phyloP scores from a whole-genome alignment of 2,888 invertebrate genomes.

The Pseudanteris insignis region DNA sequence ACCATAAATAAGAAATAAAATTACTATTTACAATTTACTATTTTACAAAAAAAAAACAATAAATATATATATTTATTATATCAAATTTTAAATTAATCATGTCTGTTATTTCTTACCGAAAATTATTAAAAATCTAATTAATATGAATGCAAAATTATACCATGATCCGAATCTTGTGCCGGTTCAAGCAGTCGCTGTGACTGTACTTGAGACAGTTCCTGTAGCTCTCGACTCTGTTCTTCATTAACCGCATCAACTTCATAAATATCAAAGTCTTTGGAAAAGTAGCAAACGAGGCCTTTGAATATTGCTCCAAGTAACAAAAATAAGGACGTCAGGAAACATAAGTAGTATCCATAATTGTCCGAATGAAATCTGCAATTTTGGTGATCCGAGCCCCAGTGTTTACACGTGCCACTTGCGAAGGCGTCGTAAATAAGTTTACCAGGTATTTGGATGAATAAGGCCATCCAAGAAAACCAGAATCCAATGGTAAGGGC shows the following conservation, averaged over 20 bases:
- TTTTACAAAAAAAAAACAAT: too few species aligned
- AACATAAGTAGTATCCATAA: conserved; percentile 68
- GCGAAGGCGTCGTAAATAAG: conserved; percentile 72
- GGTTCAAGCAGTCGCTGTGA: conserved; percentile 48
- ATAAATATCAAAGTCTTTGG: conserved; percentile 65
- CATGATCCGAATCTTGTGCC: too few species aligned
- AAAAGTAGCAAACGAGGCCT: conserved; percentile 66
- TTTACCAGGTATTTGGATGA: conserved; percentile 73
- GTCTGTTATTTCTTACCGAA: too few species aligned
- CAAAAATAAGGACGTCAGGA: conserved; percentile 66
- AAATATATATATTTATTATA: too few species aligned
- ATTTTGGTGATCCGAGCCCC: conserved; percentile 62
- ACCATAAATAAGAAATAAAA: too few species aligned
- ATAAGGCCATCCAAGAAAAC: conserved; percentile 68
- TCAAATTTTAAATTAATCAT: neutral
- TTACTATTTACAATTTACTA: too few species aligned
- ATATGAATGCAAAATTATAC: too few species aligned
- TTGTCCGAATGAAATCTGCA: conserved; percentile 68
- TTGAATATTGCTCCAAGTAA: conserved; percentile 66
- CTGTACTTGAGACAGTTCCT: conserved; percentile 44
- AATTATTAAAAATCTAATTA: too few species aligned
- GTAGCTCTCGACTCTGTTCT: conserved; percentile 46
- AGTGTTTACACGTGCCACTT: conserved; percentile 67
- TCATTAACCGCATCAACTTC: conserved; percentile 31
- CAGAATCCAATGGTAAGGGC: conserved; percentile 71